phyloP scores from a whole-genome alignment of 1,140 invertebrate genomes.

The Phymorhynchus buccinoides region DNA sequence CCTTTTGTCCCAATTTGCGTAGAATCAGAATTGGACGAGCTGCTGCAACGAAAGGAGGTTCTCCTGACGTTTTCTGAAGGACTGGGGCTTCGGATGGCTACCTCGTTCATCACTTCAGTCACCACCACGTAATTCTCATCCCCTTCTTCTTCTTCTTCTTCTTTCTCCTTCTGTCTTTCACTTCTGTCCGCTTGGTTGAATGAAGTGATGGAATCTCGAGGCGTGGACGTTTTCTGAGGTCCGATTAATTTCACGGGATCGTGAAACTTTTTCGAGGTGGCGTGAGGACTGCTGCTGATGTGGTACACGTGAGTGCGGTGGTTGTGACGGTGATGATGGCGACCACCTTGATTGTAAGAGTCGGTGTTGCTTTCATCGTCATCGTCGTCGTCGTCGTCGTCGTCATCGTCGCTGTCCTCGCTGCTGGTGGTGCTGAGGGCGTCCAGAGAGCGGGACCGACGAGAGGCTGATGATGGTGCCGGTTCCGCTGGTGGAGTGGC shows the following conservation, averaged over 20 bases:
- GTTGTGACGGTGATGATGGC: not conserved
- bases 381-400: not conserved
- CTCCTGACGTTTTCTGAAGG: not conserved
- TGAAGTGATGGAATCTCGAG: not conserved
- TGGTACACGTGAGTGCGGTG: conserved; percentile 26
- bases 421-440: conserved; percentile 13
- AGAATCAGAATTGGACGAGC: not conserved
- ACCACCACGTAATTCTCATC: conserved; percentile 22
- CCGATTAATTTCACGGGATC: not conserved
- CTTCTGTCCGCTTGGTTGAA: not conserved
- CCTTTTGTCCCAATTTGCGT: not conserved
- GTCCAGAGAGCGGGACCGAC: not conserved
- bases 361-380: not conserved
- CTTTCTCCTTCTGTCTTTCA: not conserved
- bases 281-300: conserved; percentile 20
- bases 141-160: not conserved
- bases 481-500: not conserved
- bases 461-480: not conserved
- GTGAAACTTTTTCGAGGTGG: not conserved
- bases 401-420: conserved; percentile 23
- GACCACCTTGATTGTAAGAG: not conserved
- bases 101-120: conserved; percentile 33
- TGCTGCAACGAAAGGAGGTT: not conserved
- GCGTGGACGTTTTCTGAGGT: not conserved
- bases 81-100: not conserved